A percentile compares a stretch with the other conserved stretches of the same genome.
Conservation (phyloP, 2,888 invertebrate species). For the Trachelus troglodyta region DNA sequence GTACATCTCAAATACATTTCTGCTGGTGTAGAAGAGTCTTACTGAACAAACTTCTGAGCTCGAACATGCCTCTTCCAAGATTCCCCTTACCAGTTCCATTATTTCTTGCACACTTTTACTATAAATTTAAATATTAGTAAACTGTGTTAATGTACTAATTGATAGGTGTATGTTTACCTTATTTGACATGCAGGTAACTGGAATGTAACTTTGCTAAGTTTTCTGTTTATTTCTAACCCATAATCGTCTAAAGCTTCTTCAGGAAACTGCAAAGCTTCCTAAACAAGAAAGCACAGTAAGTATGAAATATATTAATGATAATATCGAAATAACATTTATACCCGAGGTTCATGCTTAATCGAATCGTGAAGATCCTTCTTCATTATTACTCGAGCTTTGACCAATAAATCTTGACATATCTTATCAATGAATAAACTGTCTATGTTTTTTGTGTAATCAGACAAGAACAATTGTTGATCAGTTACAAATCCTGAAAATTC, state of each 20-base stretch:
- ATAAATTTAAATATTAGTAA: constrained; percentile 41
- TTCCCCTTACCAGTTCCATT: constrained; percentile 72
- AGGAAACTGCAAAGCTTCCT: constrained; percentile 37
- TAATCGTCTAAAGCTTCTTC: constrained; percentile 33
- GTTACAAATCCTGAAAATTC: constrained; percentile 69
- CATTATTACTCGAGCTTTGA: constrained; percentile 79
- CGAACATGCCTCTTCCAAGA: constrained; percentile 75
- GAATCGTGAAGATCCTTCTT: constrained; percentile 84
- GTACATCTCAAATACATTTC: constrained; percentile 82
- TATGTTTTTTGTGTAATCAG: constrained; percentile 79
- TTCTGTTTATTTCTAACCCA: constrained; percentile 41
- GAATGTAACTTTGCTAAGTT: constrained; percentile 59
- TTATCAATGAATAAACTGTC: constrained; percentile 82
- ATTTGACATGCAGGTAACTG: constrained; percentile 68
- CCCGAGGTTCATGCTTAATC: constrained; percentile 65
- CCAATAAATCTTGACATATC: constrained; percentile 78
- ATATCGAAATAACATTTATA: constrained; percentile 37
- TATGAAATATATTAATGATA: not conserved
- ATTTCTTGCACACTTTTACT: constrained; percentile 75
- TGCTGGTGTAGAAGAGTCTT: constrained; percentile 76
- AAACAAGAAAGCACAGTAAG: constrained; percentile 13
- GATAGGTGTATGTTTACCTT: constrained; percentile 59
- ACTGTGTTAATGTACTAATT: constrained; percentile 12
- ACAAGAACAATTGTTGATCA: constrained; percentile 70
- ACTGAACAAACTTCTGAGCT: constrained; percentile 74